phyloP scores from a whole-genome alignment of 2,888 invertebrate genomes.

The Lasioglossum villosulum region DNA sequence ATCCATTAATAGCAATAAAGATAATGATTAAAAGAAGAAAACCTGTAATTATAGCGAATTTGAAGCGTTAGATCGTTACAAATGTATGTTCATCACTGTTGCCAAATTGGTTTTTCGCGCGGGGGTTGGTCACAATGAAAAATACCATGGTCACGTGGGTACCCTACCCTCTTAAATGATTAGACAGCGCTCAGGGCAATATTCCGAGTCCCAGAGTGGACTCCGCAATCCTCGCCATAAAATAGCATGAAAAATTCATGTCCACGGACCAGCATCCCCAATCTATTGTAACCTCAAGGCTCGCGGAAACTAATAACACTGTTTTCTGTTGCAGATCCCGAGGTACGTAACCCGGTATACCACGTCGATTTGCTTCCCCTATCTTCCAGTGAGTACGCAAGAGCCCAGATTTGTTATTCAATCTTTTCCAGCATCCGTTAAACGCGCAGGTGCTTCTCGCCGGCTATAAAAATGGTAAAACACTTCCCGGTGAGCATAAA shows the following conservation, averaged over 20 bases:
- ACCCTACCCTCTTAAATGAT: too few species aligned
- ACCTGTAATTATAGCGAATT: too few species aligned
- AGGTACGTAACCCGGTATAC: slow-evolving; percentile 7
- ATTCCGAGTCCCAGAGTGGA: background rate
- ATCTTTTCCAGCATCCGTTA: slow-evolving; percentile 43
- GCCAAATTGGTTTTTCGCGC: too few species aligned
- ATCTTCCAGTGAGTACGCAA: background rate
- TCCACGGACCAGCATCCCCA: background rate
- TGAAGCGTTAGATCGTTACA: too few species aligned
- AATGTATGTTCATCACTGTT: too few species aligned
- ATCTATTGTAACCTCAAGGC: background rate
- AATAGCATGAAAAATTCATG: slow-evolving; percentile 6
- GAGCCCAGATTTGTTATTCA: slow-evolving; percentile 42
- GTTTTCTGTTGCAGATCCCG: slow-evolving; percentile 51
- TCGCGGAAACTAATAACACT: background rate
- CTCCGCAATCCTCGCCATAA: background rate
- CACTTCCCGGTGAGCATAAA: slow-evolving; percentile 43
- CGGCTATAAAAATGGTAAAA: slow-evolving; percentile 52
- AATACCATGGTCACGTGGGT: too few species aligned
- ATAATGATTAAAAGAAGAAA: too few species aligned
- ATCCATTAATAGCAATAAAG: too few species aligned
- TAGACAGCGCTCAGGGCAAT: background rate
- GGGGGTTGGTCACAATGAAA: too few species aligned
- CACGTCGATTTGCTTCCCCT: background rate
- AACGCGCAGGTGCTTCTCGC: slow-evolving; percentile 33